A percentile compares a stretch with the other conserved stretches of the same genome.
Conservation (phyloP, 2,888 invertebrate genomes). For the Calliopum simillimum region DNA sequence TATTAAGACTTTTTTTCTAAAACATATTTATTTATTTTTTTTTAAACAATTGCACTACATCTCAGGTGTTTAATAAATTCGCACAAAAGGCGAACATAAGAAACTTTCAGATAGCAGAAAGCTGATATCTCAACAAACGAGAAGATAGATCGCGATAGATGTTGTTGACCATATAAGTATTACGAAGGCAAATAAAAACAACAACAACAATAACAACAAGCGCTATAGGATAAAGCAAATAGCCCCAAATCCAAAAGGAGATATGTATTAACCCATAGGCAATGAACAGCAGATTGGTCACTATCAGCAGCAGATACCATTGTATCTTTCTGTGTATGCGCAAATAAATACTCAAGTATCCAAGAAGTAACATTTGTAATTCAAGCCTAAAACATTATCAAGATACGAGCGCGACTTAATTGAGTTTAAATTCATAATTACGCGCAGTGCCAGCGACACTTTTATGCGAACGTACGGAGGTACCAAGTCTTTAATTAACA, state of each 20-base stretch:
- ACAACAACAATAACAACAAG: neutral
- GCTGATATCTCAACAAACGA: slow-evolving; percentile 28
- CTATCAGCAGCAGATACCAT: slow-evolving; percentile 6
- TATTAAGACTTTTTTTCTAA: slow-evolving; percentile 21
- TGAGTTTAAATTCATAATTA: slow-evolving; percentile 67
- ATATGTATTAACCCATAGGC: neutral
- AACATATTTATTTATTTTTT: slow-evolving; percentile 2
- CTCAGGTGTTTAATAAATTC: slow-evolving; percentile 37
- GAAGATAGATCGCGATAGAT: slow-evolving; percentile 28
- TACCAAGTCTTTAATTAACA: slow-evolving; percentile 62
- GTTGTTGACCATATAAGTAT: slow-evolving; percentile 13
- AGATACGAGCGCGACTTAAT: slow-evolving; percentile 52
- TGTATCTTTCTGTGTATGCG: neutral
- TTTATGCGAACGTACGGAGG: slow-evolving; percentile 58
- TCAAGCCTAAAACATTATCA: slow-evolving; percentile 27
- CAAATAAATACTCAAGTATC: neutral
- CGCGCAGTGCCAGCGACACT: slow-evolving; percentile 63
- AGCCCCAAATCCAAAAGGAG: neutral
- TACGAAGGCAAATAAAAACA: neutral
- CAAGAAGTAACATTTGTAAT: slow-evolving; percentile 27
- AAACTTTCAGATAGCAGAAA: slow-evolving; percentile 31
- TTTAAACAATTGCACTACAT: slow-evolving; percentile 6
- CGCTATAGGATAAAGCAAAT: neutral
- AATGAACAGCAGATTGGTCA: neutral
- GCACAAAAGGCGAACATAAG: slow-evolving; percentile 28